Percentiles rank a stretch among this genome's conserved stretches.
Conservation (phyloP, 2,113 vertebrate species). For the Albula goreensis region DNA sequence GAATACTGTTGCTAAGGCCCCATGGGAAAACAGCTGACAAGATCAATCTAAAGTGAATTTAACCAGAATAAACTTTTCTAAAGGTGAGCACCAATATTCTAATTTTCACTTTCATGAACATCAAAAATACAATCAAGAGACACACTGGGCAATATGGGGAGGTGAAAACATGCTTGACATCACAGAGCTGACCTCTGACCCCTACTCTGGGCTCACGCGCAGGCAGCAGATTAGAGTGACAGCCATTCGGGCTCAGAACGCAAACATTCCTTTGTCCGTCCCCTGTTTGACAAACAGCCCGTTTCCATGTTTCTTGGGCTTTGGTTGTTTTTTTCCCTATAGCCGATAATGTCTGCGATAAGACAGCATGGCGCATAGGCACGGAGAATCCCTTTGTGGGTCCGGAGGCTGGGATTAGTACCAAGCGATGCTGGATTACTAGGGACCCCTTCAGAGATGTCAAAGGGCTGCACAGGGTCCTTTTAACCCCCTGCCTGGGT, state of each 20-base stretch:
- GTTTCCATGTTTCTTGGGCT: background rate
- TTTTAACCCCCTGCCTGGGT: too few species aligned
- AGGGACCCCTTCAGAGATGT: too few species aligned
- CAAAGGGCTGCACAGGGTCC: too few species aligned
- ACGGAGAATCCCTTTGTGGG: too few species aligned
- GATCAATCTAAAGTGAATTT: too few species aligned
- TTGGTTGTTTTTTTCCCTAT: background rate
- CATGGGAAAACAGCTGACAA: too few species aligned
- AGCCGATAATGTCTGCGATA: background rate
- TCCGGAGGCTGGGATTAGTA: background rate
- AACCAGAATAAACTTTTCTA: too few species aligned
- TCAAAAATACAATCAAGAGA: too few species aligned
- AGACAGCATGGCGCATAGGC: background rate
- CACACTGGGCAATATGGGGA: background rate
- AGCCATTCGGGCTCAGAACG: background rate
- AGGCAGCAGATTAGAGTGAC: background rate
- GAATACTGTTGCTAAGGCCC: too few species aligned
- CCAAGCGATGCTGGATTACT: too few species aligned
- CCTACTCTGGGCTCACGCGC: background rate
- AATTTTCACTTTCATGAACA: too few species aligned
- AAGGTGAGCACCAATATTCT: too few species aligned
- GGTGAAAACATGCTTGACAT: background rate
- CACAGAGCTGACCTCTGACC: slow-evolving; percentile 12
- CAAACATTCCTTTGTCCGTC: slow-evolving; percentile 13
- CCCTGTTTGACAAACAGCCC: slow-evolving; percentile 12